Evolutionary conservation across 2,113 vertebrate genomes (phyloP).

Genomic region (Coptodon bakossiorum): DNA sequence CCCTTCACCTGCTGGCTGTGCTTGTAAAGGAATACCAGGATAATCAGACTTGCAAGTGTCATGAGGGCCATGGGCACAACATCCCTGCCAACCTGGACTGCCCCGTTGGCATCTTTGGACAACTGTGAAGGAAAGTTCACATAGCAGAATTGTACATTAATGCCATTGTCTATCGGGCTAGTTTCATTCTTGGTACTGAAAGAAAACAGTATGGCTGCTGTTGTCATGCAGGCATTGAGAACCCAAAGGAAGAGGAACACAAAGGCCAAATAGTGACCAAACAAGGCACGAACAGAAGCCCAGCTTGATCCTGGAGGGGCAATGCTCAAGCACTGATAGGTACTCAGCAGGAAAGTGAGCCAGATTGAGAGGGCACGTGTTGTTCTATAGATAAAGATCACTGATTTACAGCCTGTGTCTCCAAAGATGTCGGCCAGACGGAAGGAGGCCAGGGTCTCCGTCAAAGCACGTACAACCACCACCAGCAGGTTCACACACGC

Average conservation of each 20-base stretch:
- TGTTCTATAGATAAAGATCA: conserved; percentile 70
- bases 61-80: conserved; percentile 72
- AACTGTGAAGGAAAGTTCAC: conserved; percentile 59
- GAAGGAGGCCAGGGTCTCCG: conserved; percentile 68
- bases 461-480: conserved; percentile 62
- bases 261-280: conserved; percentile 31
- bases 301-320: conserved; percentile 63
- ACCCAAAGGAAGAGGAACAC: conserved; percentile 66
- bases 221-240: conserved; percentile 58
- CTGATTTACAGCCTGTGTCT: conserved; percentile 59
- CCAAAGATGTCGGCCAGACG: conserved; percentile 47
- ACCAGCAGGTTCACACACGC: conserved; percentile 65
- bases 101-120: conserved; percentile 52
- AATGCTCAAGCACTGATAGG: conserved; percentile 70
- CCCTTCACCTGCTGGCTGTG: conserved; percentile 61
- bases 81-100: conserved; percentile 61
- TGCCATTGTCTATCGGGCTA: conserved; percentile 1
- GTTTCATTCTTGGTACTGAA: conserved; percentile 27
- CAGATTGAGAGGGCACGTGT: conserved; percentile 71
- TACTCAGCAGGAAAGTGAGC: conserved; percentile 72
- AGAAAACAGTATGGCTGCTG: conserved; percentile 48
- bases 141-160: conserved; percentile 66
- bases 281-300: conserved; percentile 22
- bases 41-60: conserved; percentile 60
- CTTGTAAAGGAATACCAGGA: conserved; percentile 69